Evolutionary conservation across 2,888 invertebrate genomes (phyloP), one percentile per base, ranked within the genome.

Genomic region (Parthenolecanium corni): DNA sequence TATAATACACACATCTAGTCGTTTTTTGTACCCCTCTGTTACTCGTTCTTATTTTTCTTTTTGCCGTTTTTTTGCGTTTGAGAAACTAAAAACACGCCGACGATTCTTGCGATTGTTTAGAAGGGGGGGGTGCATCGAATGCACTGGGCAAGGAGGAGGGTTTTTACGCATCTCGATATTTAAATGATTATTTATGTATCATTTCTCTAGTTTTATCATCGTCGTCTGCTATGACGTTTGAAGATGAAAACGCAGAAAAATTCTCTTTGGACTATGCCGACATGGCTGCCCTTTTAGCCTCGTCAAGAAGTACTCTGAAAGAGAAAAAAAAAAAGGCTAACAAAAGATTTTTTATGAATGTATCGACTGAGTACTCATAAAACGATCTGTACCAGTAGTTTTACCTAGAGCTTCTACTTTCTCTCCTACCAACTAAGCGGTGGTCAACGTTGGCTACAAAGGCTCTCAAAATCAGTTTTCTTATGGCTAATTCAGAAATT

Each of bases 151-250:
- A n/a, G n/a, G n/a, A n/a, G 31, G 31, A 49, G 21, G 11, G 14
- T 14, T 49, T 23, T 49, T 49, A 49, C 49, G 49, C 49, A 49
- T 14, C n/a, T n/a, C 23, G 49, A 49, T 49, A 49, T 49, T 49
- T 23, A 49, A 49, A 49, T 49, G 49, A 49, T 49, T 49, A 49
- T 49, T 49, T 49, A 49, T 49, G 49, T 49, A 49, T 49, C 49
- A 49, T 49, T 23, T 21, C 23, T 5, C 20, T 23, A 21, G 49
- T 21, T 49, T 49, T 23, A 49, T 49, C 49, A 49, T 49, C 49
- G 49, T 49, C 49, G 49, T 49, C 23, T 21, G 21, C 21, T 49
- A 49, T 49, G 49, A 49, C 49, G 49, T 49, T 44, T 49, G 31
- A 9, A 20, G 49, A 49, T 49, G 49, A 49, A 23, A 49, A 23